phyloP scores from a whole-genome alignment of 1,140 invertebrate genomes.

The Scaptomyza hsui region DNA sequence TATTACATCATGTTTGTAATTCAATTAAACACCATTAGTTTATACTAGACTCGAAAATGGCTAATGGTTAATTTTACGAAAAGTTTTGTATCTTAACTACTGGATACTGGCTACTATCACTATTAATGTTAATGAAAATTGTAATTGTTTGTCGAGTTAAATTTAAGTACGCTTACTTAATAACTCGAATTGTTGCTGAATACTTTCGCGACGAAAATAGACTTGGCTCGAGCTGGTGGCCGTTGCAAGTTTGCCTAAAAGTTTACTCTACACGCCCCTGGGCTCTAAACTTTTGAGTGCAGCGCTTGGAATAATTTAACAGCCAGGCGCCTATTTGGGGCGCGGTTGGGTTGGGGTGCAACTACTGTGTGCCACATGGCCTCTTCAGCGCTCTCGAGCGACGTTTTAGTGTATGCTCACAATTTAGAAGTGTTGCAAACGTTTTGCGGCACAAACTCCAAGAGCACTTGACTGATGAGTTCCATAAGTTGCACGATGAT shows the following conservation, averaged over 20 bases:
- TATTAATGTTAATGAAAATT: slow-evolving; percentile 22
- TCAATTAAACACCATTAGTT: too few species aligned
- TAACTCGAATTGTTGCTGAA: neutral
- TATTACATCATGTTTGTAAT: too few species aligned
- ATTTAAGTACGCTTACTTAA: slow-evolving; percentile 11
- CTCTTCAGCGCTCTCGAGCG: slow-evolving; percentile 39
- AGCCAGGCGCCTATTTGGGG: slow-evolving; percentile 36
- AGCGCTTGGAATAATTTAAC: slow-evolving; percentile 57
- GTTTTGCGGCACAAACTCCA: slow-evolving; percentile 47
- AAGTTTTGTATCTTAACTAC: neutral
- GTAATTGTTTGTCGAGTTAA: slow-evolving; percentile 29
- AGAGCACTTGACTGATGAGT: slow-evolving; percentile 63
- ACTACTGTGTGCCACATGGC: slow-evolving; percentile 16
- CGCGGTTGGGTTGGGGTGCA: slow-evolving; percentile 18
- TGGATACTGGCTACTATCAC: neutral
- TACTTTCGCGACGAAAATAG: slow-evolving; percentile 3
- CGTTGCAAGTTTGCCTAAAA: slow-evolving; percentile 44
- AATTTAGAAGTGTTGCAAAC: slow-evolving; percentile 62
- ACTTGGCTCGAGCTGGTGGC: slow-evolving; percentile 8
- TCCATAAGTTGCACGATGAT: slow-evolving; percentile 38
- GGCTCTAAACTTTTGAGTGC: slow-evolving; percentile 42
- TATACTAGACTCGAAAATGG: too few species aligned
- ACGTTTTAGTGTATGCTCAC: slow-evolving; percentile 50
- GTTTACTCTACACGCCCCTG: slow-evolving; percentile 31
- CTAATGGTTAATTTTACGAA: too few species aligned